A percentile compares a stretch with the other conserved stretches of the same genome.
These are phyloP conservation scores for Oscheius myriophilus DNA, from an alignment of 2,888 invertebrate species.

Conservation along the genomic window DNA sequence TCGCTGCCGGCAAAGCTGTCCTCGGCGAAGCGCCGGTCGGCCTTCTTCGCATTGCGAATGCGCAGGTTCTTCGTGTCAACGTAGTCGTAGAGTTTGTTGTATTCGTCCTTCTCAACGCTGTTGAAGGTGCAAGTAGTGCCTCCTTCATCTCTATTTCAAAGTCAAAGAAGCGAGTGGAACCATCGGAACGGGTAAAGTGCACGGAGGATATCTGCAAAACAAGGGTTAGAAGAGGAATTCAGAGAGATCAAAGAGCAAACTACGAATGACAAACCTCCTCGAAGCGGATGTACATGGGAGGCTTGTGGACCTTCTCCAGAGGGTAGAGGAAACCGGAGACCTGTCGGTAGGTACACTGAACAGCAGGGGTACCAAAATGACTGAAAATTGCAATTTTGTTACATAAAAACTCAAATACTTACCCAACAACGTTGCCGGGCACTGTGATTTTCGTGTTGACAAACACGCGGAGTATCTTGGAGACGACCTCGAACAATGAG, in stretches of 20 bases:
- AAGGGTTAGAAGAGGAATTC: no score
- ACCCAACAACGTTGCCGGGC: slow-evolving; percentile 92
- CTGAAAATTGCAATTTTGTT: slow-evolving; percentile 32
- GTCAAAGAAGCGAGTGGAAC: slow-evolving; percentile 73
- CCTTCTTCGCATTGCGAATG: slow-evolving; percentile 71
- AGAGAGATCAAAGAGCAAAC: not conserved
- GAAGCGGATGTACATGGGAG: slow-evolving; percentile 94
- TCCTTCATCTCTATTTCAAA: slow-evolving; percentile 83
- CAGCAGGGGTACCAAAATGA: slow-evolving; percentile 81
- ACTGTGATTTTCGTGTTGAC: slow-evolving; percentile 93
- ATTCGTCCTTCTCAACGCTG: slow-evolving; percentile 98
- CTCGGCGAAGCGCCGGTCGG: slow-evolving; percentile 61
- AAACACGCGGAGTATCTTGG: slow-evolving; percentile 94
- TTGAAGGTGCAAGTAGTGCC: slow-evolving; percentile 90
- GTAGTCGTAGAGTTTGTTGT: slow-evolving; percentile 92
- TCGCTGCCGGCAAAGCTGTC: slow-evolving; percentile 89
- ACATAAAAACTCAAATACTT: not conserved
- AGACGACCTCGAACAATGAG: slow-evolving; percentile 91
- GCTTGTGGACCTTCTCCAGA: slow-evolving; percentile 93
- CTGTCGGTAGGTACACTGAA: slow-evolving; percentile 96
- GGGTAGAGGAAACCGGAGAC: slow-evolving; percentile 97
- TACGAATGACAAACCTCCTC: slow-evolving; percentile 80
- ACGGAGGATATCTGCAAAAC: slow-evolving; percentile 67
- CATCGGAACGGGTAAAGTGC: slow-evolving; percentile 74
- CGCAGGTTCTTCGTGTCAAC: slow-evolving; percentile 90